These are phyloP conservation scores for Sebastes itinus DNA, from an alignment of 2,797 vertebrate genomes.

Conservation along the genomic window DNA sequence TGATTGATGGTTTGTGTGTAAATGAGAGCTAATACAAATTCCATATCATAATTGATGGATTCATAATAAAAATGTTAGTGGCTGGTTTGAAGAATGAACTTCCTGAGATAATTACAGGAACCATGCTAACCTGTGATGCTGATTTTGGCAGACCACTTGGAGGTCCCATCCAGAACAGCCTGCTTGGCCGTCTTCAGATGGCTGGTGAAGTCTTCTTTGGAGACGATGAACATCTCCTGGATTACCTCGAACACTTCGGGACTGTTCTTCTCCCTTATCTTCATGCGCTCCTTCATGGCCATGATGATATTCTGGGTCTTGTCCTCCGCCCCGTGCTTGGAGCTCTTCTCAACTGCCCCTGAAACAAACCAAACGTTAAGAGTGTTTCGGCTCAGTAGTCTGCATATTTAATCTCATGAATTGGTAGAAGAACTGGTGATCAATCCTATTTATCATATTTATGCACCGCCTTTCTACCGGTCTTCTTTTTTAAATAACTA, in stretches of 20 bases:
- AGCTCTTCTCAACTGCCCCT: conserved; percentile 99
- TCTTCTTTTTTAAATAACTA: not conserved
- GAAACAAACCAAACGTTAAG: conserved; percentile 9
- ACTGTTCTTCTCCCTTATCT: conserved; percentile 94
- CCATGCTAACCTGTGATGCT: conserved; percentile 88
- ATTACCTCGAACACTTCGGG: conserved; percentile 97
- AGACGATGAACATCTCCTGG: conserved; percentile 93
- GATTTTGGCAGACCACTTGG: conserved; percentile 99
- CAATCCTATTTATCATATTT: not conserved
- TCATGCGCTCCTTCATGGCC: conserved; percentile 99
- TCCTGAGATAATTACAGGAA: not conserved
- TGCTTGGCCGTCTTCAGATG: conserved; percentile 95
- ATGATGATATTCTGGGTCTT: conserved; percentile 98
- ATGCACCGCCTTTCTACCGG: not conserved
- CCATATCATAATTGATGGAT: not conserved
- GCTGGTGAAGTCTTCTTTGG: conserved; percentile 91
- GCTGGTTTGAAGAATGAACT: not conserved
- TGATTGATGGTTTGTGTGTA: not conserved
- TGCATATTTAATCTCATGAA: not conserved
- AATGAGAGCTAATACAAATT: not conserved
- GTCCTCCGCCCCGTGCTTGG: conserved; percentile 97
- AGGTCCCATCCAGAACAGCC: conserved; percentile 95
- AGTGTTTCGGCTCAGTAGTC: not conserved
- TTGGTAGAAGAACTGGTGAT: not conserved
- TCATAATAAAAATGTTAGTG: not conserved